A percentile compares a stretch with the other conserved stretches of the same genome.
Conservation (phyloP, 1,140 invertebrate genomes). For the Philopotamus ludificatus region DNA sequence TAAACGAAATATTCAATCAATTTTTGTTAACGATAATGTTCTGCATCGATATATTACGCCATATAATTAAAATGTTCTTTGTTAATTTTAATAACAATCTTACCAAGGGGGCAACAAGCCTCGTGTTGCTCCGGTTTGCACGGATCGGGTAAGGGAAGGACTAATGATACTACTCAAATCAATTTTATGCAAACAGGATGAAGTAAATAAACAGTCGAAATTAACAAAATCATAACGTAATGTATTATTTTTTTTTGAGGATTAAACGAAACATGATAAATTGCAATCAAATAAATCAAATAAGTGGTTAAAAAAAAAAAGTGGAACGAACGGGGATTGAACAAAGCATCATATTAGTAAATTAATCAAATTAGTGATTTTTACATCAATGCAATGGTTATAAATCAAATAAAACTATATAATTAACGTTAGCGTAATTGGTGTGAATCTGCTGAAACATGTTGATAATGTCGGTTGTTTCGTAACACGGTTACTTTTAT, state of each 20-base stretch:
- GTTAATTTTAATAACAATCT: slow-evolving; percentile 48
- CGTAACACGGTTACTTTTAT: neutral
- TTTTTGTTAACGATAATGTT: too few relatives aligned
- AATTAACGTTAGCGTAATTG: neutral
- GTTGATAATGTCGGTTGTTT: neutral
- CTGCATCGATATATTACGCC: too few relatives aligned
- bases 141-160: slow-evolving; percentile 79
- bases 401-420: slow-evolving; percentile 24
- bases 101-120: slow-evolving; percentile 80
- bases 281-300: neutral
- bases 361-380: slow-evolving; percentile 35
- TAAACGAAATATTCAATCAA: too few relatives aligned
- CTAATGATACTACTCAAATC: slow-evolving; percentile 61
- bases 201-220: slow-evolving; percentile 3
- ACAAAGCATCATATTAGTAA: slow-evolving; percentile 41
- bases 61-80: too few relatives aligned
- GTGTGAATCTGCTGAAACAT: neutral
- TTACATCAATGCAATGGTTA: slow-evolving; percentile 38
- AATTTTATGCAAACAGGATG: slow-evolving; percentile 26
- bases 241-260: neutral
- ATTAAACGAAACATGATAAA: neutral
- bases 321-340: slow-evolving; percentile 36
- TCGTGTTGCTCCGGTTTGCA: slow-evolving; percentile 83
- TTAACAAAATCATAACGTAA: neutral
- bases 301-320: slow-evolving; percentile 26